Base-by-base conservation (phyloP, 2,797 vertebrate species). In the Gallinago stenura region DNA sequence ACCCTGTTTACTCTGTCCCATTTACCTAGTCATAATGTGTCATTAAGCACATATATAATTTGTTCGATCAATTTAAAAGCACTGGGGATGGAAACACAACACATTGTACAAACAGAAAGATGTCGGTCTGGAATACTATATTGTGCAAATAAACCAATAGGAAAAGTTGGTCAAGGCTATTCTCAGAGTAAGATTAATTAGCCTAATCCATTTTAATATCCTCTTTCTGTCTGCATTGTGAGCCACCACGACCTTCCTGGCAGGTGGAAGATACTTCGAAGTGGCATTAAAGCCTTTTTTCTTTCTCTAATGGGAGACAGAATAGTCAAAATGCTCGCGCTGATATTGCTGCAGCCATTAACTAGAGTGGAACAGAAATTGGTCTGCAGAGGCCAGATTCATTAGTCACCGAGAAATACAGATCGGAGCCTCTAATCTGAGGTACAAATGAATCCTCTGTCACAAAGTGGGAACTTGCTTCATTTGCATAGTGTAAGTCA, bases 151-250 rank as follows among this genome's bases (percentile, higher is more conserved):
- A 94, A 97, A 98, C 2, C 26, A 95, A 87, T 19, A 95, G 62
- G 73, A 68, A 87, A 95, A 92, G 85, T 83, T 96, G 95, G 97
- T 96, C 83, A 95, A 96, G 97, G 76, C 86, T 96, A 94, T 82
- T 95, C 96, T 96, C 96, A 94, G 96, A 97, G 83, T 96, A 98
- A 98, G 97, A 98, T 98, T 99, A 99, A 99, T 98, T 98, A 98
- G 97, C 97, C 97, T 96, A 98, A 98, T 99, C 98, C 98, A 98
- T 98, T 98, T 98, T 98, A 98, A 98, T 98, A 98, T 97, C 94
- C 95, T 98, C 89, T 97, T 98, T 95, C 98, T 96, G 97, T 98
- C 97, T 97, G 93, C 96, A 97, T 88, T 93, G 96, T 84, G 96
- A 98, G 97, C 93, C 78, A 95, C 96, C 91, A 96, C 28, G 93